Base-by-base conservation (phyloP, 2,113 vertebrate genomes). In the Callipepla californica region DNA sequence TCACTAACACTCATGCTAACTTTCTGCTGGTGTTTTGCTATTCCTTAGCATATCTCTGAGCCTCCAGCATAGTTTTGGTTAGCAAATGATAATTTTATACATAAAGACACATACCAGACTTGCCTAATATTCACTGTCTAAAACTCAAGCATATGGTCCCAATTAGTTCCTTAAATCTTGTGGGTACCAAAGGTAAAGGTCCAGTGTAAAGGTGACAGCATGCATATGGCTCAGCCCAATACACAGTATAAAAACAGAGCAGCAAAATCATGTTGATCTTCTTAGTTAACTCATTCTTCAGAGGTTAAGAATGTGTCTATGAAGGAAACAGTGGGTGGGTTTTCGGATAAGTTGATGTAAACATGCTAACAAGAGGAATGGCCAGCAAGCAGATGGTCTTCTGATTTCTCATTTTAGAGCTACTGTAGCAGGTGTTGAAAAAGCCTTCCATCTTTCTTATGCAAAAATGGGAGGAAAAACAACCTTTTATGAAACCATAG, bases 401-500 rank as follows among this genome's bases (percentile, higher is more conserved):
- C 80, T 94, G 53, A 87, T 30, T 91, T 85, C 59, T 95, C 80
- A 14, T 67, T 93, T 85, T 48, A 65, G 80, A 94, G 94, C 93
- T 96, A 87, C 94, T 57, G 95, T 89, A 95, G 57, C 91, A 97
- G 96, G 96, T 96, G 93, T 92, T 97, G 93, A 97, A 96, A 96
- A 78, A 8, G 30, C 86, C 50, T 93, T 96, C 86, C 63, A 90
- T 65, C 80, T 82, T 91, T 50, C 81, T 87, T 48, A 75, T 86
- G 89, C 70, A 91, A 95, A 92, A 96, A 94, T 48, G 36, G 85
- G 72, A 32, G 70, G 70, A 58, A 45, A 94, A 96, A 75, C 50
- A 84, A 51, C 34, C 57, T 76, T 91, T 73, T 65, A 76, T 94
- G 67, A 96, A 97, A 96, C 90, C 93, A 82, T 83, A 96, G 92